Percentiles rank a stretch among this genome's conserved stretches.
Conservation (phyloP, 2,113 vertebrate species). For the Elanus axillaris region DNA sequence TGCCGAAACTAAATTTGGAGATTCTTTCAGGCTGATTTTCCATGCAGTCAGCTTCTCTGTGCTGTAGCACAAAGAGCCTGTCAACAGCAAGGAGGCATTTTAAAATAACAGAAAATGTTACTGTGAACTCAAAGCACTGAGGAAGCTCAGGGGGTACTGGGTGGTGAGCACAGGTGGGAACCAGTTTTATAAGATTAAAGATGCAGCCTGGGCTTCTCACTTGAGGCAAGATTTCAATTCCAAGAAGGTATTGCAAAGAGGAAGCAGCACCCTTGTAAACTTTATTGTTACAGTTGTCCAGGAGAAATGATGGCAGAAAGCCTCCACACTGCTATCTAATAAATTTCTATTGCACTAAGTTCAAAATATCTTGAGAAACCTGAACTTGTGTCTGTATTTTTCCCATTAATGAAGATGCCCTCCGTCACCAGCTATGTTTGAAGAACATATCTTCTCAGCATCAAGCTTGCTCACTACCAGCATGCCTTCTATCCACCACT, state of each 20-base stretch:
- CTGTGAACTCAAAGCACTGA: background rate
- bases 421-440: background rate
- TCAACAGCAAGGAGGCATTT: background rate
- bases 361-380: background rate
- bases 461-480: background rate
- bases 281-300: background rate
- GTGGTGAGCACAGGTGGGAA: background rate
- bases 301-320: background rate
- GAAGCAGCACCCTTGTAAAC: background rate
- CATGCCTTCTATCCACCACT: background rate
- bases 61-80: background rate
- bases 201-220: background rate
- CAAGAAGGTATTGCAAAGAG: background rate
- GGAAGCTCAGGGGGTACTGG: background rate
- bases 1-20: background rate
- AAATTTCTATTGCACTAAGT: background rate
- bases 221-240: background rate
- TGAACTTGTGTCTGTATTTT: background rate
- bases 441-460: background rate
- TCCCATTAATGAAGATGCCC: background rate
- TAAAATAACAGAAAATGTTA: background rate
- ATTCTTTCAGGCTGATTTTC: background rate
- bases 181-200: background rate
- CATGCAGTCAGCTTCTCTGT: background rate
- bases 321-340: too few relatives aligned